These are phyloP conservation scores for Drosophila repleta DNA, from an alignment of 1,140 invertebrate genomes.

Conservation along the genomic window DNA sequence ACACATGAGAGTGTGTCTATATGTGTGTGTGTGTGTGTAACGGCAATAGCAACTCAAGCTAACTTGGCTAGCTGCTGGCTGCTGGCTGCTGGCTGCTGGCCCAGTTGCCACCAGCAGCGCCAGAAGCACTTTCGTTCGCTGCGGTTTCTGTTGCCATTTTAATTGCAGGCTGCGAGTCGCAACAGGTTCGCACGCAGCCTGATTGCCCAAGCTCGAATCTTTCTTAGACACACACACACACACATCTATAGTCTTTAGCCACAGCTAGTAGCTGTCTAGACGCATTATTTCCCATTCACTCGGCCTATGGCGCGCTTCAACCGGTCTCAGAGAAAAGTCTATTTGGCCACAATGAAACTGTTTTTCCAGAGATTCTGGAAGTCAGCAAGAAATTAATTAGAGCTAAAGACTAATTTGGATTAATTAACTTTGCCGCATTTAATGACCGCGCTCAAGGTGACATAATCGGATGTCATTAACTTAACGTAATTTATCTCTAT, in stretches of 20 bases:
- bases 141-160: slow-evolving; percentile 24
- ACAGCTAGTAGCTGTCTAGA: slow-evolving; percentile 14
- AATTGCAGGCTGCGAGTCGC: slow-evolving; percentile 17
- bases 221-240: slow-evolving; percentile 20
- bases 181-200: slow-evolving; percentile 47
- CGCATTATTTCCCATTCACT: slow-evolving; percentile 17
- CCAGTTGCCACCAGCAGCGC: slow-evolving; percentile 40
- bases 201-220: slow-evolving; percentile 37
- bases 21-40: slow-evolving; percentile 28
- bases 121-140: slow-evolving; percentile 41
- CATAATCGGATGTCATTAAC: too few species aligned
- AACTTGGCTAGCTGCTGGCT: background rate
- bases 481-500: too few species aligned
- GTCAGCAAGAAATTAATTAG: background rate
- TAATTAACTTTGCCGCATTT: too few species aligned
- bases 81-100: slow-evolving; percentile 24
- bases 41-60: slow-evolving; percentile 11
- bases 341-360: too few species aligned
- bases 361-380: background rate
- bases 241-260: slow-evolving; percentile 9
- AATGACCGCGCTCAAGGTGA: too few species aligned
- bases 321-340: slow-evolving; percentile 15
- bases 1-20: slow-evolving; percentile 7
- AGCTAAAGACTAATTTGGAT: too few species aligned
- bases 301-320: slow-evolving; percentile 12